A percentile compares a stretch with the other conserved stretches of the same genome.
phyloP scores from a whole-genome alignment of 2,888 invertebrate species.

The Tenodera sinensis region DNA sequence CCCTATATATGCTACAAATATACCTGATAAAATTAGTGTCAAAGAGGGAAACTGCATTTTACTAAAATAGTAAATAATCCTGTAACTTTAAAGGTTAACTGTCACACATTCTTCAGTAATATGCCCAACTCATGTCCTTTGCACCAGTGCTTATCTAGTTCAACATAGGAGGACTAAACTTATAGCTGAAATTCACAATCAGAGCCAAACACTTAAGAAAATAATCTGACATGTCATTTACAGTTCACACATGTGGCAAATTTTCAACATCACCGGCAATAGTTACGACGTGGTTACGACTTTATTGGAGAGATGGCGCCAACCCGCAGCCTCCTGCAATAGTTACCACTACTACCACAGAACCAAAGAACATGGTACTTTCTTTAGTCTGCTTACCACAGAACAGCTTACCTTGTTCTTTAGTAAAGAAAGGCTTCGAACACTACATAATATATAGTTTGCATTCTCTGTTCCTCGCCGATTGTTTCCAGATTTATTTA shows the following conservation, averaged over 20 bases:
- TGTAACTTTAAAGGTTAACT: background rate
- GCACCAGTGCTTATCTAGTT: background rate
- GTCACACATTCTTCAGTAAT: background rate
- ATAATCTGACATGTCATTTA: background rate
- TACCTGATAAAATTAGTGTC: constrained; percentile 47
- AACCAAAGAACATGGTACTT: too few relatives aligned
- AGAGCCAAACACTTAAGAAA: too few relatives aligned
- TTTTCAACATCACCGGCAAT: background rate
- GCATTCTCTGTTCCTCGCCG: too few relatives aligned
- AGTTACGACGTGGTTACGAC: background rate
- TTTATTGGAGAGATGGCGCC: background rate
- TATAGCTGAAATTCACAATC: background rate
- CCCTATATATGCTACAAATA: constrained; percentile 65
- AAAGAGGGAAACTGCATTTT: constrained; percentile 32
- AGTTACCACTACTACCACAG: too few relatives aligned
- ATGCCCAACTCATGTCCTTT: too few relatives aligned
- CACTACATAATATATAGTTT: too few relatives aligned
- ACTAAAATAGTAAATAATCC: background rate
- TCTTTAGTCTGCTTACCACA: too few relatives aligned
- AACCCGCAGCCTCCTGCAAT: too few relatives aligned
- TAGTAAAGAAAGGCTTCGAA: too few relatives aligned
- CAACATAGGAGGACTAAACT: background rate
- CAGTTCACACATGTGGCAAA: background rate
- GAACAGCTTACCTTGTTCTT: too few relatives aligned
- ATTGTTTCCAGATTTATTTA: too few relatives aligned